A percentile compares a stretch with the other conserved stretches of the same genome.
Conservation (phyloP, 53 echinoderm and acorn worm genomes). For the Patiria pectinifera region DNA sequence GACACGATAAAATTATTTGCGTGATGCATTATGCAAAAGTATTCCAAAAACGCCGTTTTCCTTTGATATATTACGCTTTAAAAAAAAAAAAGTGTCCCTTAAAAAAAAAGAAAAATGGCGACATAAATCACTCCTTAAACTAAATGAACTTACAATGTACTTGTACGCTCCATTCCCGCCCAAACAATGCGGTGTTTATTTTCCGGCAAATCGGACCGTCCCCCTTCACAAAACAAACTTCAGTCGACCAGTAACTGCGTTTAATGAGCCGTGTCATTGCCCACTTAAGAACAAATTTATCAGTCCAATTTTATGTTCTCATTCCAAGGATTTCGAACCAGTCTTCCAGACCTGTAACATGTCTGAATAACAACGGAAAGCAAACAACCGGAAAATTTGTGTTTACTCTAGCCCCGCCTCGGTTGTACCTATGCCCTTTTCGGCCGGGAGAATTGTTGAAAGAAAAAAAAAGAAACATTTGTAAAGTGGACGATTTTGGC, state of each 20-base stretch:
- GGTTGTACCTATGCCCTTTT: constrained; percentile 15
- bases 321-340: background rate
- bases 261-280: constrained; percentile 35
- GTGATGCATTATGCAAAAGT: too few species aligned
- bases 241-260: background rate
- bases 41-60: too few species aligned
- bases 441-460: background rate
- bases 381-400: constrained; percentile 7
- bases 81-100: too few species aligned
- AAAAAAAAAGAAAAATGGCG: too few species aligned
- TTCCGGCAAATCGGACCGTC: background rate
- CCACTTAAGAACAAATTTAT: background rate
- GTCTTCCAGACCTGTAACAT: background rate
- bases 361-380: background rate
- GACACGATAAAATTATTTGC: too few species aligned
- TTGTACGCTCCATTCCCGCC: too few species aligned
- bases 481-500: constrained; percentile 13
- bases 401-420: background rate
- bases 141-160: too few species aligned
- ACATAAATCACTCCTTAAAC: too few species aligned
- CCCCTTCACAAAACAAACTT: background rate
- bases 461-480: background rate
- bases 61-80: too few species aligned
- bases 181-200: background rate
- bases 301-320: background rate